A percentile compares a stretch with the other conserved stretches of the same genome.
Evolutionary conservation across 2,113 vertebrate species (phyloP).

Genomic region (Ameiurus melas): DNA sequence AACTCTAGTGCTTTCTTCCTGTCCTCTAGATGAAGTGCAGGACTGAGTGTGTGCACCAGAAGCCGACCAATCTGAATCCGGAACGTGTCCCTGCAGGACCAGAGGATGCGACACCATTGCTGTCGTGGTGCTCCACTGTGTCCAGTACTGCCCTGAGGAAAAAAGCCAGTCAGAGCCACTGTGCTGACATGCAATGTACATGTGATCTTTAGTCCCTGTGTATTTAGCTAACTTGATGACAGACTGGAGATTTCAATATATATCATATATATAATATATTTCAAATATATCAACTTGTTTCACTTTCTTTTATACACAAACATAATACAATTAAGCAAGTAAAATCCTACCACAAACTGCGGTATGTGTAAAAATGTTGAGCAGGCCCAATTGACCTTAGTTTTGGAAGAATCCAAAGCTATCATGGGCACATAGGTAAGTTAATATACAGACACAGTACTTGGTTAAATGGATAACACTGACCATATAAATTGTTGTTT

Average conservation of each 20-base stretch:
- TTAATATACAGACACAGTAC: not conserved
- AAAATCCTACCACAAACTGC: not conserved
- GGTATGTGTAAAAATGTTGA: not conserved
- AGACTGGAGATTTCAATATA: not conserved
- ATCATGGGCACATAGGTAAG: not conserved
- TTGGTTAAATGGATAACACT: not conserved
- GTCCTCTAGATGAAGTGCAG: slow-evolving; percentile 74
- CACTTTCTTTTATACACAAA: not conserved
- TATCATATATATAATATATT: not conserved
- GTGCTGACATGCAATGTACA: not conserved
- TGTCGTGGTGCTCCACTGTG: slow-evolving; percentile 78
- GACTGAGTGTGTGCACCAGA: slow-evolving; percentile 87
- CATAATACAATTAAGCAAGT: not conserved
- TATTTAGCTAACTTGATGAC: not conserved
- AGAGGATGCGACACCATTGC: slow-evolving; percentile 87
- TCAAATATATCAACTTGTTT: not conserved
- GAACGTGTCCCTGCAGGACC: slow-evolving; percentile 89
- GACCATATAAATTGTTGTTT: not conserved
- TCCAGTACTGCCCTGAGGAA: slow-evolving; percentile 69
- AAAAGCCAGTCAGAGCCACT: not conserved
- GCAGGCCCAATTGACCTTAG: not conserved
- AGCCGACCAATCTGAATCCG: slow-evolving; percentile 88
- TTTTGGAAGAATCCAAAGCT: not conserved
- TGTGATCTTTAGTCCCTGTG: not conserved
- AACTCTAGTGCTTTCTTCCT: slow-evolving; percentile 86